Percentiles rank a stretch among this genome's conserved stretches.
Conservation (phyloP, 1,140 invertebrate species). For the Venustaconcha ellipsiformis region DNA sequence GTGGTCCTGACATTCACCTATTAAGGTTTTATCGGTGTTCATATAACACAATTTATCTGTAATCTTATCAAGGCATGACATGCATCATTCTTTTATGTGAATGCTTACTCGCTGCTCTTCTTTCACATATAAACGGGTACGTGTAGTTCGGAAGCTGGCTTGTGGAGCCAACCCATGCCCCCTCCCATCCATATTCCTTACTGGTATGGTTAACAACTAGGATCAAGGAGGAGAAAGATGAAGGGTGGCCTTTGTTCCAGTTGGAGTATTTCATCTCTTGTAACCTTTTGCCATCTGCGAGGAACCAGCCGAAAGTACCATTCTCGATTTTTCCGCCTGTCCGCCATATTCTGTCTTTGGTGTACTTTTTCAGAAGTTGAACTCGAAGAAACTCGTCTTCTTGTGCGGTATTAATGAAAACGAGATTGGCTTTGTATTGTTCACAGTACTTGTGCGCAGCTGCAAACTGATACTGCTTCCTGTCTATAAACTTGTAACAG, state of each 20-base stretch:
- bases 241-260: conserved; percentile 44
- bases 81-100: not conserved
- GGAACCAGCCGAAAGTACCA: conserved; percentile 49
- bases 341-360: conserved; percentile 48
- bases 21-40: too few species aligned
- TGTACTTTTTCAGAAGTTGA: conserved; percentile 38
- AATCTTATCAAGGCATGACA: not conserved
- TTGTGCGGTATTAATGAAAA: conserved; percentile 45
- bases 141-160: conserved; percentile 41
- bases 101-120: conserved; percentile 51
- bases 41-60: not conserved
- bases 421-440: conserved; percentile 40
- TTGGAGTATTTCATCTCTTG: conserved; percentile 34
- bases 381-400: conserved; percentile 54
- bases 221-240: conserved; percentile 36
- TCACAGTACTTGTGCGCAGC: conserved; percentile 47
- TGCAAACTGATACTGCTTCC: conserved; percentile 44
- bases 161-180: conserved; percentile 49
- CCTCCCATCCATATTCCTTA: conserved; percentile 42
- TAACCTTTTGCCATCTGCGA: conserved; percentile 18
- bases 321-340: conserved; percentile 49
- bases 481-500: conserved; percentile 54
- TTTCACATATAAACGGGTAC: conserved; percentile 56
- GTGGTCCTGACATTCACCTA: too few species aligned
- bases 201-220: conserved; percentile 32